These are phyloP conservation scores for Loxodonta africana DNA, from an alignment of 2,113 vertebrate species.

Conservation along the genomic window DNA sequence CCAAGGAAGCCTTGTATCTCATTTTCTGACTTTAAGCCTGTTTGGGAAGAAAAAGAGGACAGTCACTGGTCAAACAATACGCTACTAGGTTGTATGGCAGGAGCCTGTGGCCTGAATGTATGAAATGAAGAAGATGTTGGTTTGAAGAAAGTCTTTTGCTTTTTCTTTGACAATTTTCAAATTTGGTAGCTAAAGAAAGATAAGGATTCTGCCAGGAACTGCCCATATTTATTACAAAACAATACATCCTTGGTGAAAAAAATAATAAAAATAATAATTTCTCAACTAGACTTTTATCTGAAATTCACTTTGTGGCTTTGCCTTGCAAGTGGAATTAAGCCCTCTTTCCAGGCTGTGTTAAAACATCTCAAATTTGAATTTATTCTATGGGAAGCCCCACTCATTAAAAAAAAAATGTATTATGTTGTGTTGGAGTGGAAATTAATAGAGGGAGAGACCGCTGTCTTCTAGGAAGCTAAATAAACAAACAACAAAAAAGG, in stretches of 20 bases:
- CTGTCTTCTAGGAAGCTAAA: not conserved
- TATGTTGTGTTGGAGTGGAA: not conserved
- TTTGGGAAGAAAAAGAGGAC: constrained; percentile 77
- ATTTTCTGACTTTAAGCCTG: constrained; percentile 88
- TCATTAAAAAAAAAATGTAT: constrained; percentile 8
- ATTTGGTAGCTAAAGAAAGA: constrained; percentile 68
- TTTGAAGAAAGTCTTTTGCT: not conserved
- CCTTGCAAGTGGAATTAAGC: constrained; percentile 72
- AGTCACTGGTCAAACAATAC: constrained; percentile 75
- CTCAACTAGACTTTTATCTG: constrained; percentile 82
- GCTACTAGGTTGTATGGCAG: not conserved
- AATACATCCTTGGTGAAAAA: constrained; percentile 81
- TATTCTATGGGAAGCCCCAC: not conserved
- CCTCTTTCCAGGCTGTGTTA: constrained; percentile 75
- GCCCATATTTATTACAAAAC: constrained; percentile 81
- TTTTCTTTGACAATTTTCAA: constrained; percentile 74
- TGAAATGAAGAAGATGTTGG: not conserved
- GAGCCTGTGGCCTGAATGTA: not conserved
- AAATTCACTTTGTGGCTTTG: constrained; percentile 83
- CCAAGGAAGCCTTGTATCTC: constrained; percentile 87
- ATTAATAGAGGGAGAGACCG: not conserved
- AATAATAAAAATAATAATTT: constrained; percentile 78
- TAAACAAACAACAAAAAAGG: not conserved
- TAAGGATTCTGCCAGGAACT: constrained; percentile 64
- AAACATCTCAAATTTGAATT: constrained; percentile 83